Evolutionary conservation across 2,797 vertebrate genomes (phyloP).

Genomic region (Protonibea diacanthus): DNA sequence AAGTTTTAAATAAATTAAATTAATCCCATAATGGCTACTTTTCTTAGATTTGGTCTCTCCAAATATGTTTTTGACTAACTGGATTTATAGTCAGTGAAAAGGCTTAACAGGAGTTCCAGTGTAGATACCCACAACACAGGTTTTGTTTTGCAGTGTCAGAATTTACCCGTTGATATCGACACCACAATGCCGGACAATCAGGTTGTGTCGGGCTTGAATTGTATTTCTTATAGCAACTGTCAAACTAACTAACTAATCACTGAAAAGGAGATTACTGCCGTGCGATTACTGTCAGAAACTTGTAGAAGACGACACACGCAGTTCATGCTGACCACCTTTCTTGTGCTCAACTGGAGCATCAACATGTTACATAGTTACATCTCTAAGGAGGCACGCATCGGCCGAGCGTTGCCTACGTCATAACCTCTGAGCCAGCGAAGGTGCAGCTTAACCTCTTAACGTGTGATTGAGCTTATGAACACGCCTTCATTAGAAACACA

Average conservation of each 20-base stretch:
- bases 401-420: neutral
- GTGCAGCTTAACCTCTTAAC: neutral
- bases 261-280: neutral
- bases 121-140: neutral
- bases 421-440: neutral
- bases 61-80: neutral
- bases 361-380: neutral
- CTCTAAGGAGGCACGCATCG: neutral
- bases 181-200: neutral
- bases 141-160: neutral
- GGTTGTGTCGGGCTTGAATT: neutral
- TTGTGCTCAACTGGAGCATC: no score
- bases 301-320: neutral
- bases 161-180: neutral
- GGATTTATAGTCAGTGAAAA: neutral
- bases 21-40: neutral
- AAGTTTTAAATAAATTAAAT: neutral
- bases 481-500: neutral
- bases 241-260: no score
- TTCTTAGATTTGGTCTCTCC: neutral
- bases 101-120: neutral
- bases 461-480: neutral
- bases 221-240: no score
- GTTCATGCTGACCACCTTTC: neutral
- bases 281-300: neutral